These are phyloP conservation scores for Dendrophyllia cribrosa DNA, from an alignment of 64 coral and sea anemone genomes.

Conservation along the genomic window DNA sequence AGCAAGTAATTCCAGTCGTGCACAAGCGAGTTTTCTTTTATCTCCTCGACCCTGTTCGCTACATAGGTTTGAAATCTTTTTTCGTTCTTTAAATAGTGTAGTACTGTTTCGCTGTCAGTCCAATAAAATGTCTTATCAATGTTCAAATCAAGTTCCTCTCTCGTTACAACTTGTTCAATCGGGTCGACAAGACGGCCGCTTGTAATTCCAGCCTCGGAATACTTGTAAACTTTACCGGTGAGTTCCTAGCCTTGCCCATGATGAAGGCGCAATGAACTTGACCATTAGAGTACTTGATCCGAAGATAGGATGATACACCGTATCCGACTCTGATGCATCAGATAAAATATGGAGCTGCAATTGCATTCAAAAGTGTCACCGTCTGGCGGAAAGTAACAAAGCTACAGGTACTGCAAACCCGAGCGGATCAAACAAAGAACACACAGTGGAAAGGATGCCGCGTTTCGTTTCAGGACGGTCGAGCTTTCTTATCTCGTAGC, in stretches of 20 bases:
- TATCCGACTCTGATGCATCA: constrained; percentile 37
- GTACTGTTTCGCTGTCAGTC: constrained; percentile 31
- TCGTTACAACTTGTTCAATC: background rate
- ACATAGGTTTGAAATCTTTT: constrained; percentile 22
- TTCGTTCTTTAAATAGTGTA: constrained; percentile 23
- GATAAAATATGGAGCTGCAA: constrained; percentile 44
- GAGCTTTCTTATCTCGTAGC: background rate
- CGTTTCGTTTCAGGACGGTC: constrained; percentile 36
- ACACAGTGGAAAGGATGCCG: constrained; percentile 39
- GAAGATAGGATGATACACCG: constrained; percentile 28
- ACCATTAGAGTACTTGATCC: constrained; percentile 1
- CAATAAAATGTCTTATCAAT: constrained; percentile 2
- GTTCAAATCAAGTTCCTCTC: constrained; percentile 26
- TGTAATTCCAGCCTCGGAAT: constrained; percentile 65
- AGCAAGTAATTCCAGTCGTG: constrained; percentile 29
- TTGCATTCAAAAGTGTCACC: background rate
- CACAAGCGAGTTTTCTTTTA: background rate
- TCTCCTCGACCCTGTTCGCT: constrained; percentile 26
- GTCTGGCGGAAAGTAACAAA: constrained; percentile 2
- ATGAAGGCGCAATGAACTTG: constrained; percentile 42
- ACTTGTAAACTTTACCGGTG: constrained; percentile 24
- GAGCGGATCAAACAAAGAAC: constrained; percentile 30
- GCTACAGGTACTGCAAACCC: constrained; percentile 16
- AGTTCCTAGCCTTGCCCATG: constrained; percentile 34
- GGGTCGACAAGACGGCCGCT: constrained; percentile 33